Evolutionary conservation across 1,140 invertebrate genomes (phyloP), one percentile per base, ranked within the genome.

Genomic region (Tigriopus japonicus): DNA sequence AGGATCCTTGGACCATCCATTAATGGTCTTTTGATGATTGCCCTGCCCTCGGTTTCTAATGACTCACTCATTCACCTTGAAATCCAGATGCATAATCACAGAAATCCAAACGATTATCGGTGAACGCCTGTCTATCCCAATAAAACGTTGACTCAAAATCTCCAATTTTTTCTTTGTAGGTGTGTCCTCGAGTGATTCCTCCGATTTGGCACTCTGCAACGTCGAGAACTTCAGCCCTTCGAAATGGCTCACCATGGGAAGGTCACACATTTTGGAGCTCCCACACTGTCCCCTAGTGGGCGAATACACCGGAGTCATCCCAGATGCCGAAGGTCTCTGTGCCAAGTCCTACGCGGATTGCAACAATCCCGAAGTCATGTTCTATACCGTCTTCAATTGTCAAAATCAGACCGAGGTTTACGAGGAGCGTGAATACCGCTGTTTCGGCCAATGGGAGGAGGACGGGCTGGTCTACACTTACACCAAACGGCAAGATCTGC

Each of bases 341-440:
- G 80, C 81, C 15, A 81, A 81, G 69, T 71, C 84, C 40, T 79
- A 77, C 62, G 83, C 81, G 24, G 81, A 83, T 67, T 84, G 82
- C 68, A 74, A 76, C 63, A 77, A 78, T 35, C 77, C 78, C 13
- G 81, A 84, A 67, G 73, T 80, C 28, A 84, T 84, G 82, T 81
- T 81, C 64, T 83, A 81, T 67, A 80, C 78, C 65, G 81, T 83
- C 9, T 78, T 73, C 23, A 78, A 80, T 58, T 84, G 82, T 64
- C 63, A 67, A 68, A 74, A 66, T 71, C 72, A 58, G 66, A 66
- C 75, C 35, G 78, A 81, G 69, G 69, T 83, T 17, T 82, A 78
- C 65, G 81, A 82, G 76, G 81, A 83, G 69, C 72, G 81, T 17
- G 77, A 81, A 62, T 84, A 84, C 67, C 69, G 77, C 62, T 84